Percentiles rank a stretch among this genome's conserved stretches.
Evolutionary conservation across 2,888 invertebrate genomes (phyloP).

Genomic region (Podotricha telesiphe): DNA sequence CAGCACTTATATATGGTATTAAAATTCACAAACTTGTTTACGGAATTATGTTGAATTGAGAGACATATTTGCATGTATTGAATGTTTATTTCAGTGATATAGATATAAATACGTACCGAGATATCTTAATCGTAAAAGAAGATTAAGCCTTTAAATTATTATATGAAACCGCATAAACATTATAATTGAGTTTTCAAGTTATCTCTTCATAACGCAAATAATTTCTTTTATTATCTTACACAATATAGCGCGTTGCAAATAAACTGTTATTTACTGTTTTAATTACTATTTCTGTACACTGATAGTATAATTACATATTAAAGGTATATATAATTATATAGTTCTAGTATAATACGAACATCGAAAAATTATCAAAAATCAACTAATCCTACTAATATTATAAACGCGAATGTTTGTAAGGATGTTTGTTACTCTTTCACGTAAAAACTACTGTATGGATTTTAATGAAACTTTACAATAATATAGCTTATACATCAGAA

Average conservation of each 20-base stretch:
- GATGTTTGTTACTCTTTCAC: no score
- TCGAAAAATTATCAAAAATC: no score
- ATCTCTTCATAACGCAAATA: constrained; percentile 32
- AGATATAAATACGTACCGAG: constrained; percentile 23
- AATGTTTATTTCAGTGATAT: constrained; percentile 23
- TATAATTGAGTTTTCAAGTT: constrained; percentile 38
- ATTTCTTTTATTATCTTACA: constrained; percentile 30
- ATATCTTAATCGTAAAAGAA: constrained; percentile 39
- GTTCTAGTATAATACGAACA: no score
- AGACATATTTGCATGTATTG: constrained; percentile 21
- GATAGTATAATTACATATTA: no score
- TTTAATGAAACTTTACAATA: no score
- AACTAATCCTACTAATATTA: no score
- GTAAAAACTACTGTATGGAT: no score
- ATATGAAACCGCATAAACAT: constrained; percentile 34
- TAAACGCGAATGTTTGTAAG: no score
- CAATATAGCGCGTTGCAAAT: constrained; percentile 11
- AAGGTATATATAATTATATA: neutral
- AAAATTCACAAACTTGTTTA: constrained; percentile 21
- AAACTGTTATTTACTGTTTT: neutral
- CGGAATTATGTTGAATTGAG: constrained; percentile 19
- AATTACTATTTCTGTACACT: constrained; percentile 1
- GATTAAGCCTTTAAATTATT: constrained; percentile 30
- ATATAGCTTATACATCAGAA: no score
- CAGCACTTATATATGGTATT: constrained; percentile 1